phyloP scores from a whole-genome alignment of 35 echinoderm and acorn worm species.

The Chiridota heheva region DNA sequence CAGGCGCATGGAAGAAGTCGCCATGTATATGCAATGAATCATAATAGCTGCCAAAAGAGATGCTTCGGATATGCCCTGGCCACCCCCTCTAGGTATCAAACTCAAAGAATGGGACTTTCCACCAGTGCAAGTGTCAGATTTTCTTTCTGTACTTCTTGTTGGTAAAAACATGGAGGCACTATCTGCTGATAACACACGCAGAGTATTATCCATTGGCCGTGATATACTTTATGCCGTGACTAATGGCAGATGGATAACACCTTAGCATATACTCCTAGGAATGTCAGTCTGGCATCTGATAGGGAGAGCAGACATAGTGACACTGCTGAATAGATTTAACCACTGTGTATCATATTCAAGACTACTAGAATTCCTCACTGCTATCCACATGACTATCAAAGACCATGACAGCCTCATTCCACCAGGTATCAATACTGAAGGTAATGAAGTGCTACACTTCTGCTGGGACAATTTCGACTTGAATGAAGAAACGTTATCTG shows the following conservation, averaged over 20 bases:
- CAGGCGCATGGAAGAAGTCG: conserved; percentile 32
- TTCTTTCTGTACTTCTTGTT: conserved; percentile 41
- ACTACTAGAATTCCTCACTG: conserved; percentile 52
- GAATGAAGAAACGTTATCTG: conserved; percentile 59
- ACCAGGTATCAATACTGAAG: conserved; percentile 46
- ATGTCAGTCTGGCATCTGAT: conserved; percentile 60
- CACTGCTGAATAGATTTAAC: conserved; percentile 33
- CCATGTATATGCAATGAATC: background rate
- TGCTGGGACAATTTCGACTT: conserved; percentile 66
- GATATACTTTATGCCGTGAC: too few relatives aligned
- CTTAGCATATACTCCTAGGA: conserved; percentile 35
- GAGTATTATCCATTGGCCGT: conserved; percentile 38
- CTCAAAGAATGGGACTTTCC: conserved; percentile 44
- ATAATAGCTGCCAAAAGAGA: background rate
- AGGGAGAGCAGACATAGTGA: conserved; percentile 38
- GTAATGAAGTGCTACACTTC: conserved; percentile 55
- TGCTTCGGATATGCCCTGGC: conserved; percentile 18
- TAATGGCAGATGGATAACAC: conserved; percentile 31
- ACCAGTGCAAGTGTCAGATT: conserved; percentile 36
- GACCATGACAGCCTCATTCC: conserved; percentile 37
- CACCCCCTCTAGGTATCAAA: conserved; percentile 32
- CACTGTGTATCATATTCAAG: conserved; percentile 54
- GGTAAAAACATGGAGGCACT: conserved; percentile 33
- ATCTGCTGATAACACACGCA: conserved; percentile 38
- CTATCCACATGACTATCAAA: conserved; percentile 44